A percentile compares a stretch with the other conserved stretches of the same genome.
phyloP scores from a whole-genome alignment of 2,797 vertebrate species.

The Acrossocheilus fasciatus region DNA sequence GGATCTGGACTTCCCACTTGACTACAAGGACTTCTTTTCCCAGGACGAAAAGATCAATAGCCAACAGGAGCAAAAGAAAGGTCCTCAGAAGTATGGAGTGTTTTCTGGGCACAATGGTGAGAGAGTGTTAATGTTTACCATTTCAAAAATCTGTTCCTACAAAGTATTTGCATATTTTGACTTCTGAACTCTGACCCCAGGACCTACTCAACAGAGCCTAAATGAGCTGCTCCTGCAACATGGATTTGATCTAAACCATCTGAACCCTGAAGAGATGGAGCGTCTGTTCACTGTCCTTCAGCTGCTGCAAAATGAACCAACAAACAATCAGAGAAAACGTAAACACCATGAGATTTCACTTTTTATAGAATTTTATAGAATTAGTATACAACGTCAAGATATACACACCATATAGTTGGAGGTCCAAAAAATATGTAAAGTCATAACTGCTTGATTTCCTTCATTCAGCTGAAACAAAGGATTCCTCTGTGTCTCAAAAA shows the following conservation, averaged over 20 bases:
- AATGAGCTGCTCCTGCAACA: constrained; percentile 82
- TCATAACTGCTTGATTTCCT: constrained; percentile 31
- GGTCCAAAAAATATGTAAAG: neutral
- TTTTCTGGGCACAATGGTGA: constrained; percentile 70
- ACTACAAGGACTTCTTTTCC: constrained; percentile 76
- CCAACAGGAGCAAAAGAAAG: constrained; percentile 62
- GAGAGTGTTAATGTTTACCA: constrained; percentile 45
- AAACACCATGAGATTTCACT: constrained; percentile 3
- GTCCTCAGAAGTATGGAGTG: constrained; percentile 64
- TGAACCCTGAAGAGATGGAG: constrained; percentile 82
- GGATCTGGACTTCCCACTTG: constrained; percentile 77
- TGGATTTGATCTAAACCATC: constrained; percentile 82
- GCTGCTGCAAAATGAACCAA: constrained; percentile 78
- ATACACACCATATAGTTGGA: neutral
- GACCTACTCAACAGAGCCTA: constrained; percentile 78
- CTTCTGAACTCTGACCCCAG: constrained; percentile 67
- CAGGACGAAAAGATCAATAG: constrained; percentile 74
- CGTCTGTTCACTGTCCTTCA: constrained; percentile 80
- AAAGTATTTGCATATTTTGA: constrained; percentile 2
- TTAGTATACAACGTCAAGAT: neutral
- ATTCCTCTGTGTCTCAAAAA: constrained; percentile 50
- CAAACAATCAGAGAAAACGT: constrained; percentile 40
- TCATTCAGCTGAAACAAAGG: constrained; percentile 45
- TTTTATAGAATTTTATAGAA: neutral
- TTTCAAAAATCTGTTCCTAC: neutral